Conservation (phyloP, 2,797 vertebrate species). For the Diplodus puntazzo region DNA sequence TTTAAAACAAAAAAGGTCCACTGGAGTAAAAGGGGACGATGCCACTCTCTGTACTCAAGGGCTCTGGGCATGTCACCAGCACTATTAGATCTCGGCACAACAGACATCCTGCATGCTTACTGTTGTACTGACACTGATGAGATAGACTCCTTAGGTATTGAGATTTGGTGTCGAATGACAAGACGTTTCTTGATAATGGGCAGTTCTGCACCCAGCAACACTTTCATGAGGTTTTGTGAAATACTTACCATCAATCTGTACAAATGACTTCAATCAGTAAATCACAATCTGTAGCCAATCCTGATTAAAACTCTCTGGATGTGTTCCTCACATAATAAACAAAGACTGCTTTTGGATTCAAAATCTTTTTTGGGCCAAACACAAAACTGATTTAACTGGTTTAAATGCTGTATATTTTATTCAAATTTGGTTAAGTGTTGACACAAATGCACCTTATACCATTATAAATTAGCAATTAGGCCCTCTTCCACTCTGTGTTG, state of each 20-base stretch:
- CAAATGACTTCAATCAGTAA: constrained; percentile 78
- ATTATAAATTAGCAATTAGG: constrained; percentile 77
- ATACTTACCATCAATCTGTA: constrained; percentile 75
- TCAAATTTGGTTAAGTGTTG: constrained; percentile 56
- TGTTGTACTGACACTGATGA: no score
- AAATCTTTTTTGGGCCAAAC: constrained; percentile 29
- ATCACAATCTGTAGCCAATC: constrained; percentile 42
- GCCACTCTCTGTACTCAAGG: no score
- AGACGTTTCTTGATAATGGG: no score
- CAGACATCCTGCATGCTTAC: no score
- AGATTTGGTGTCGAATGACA: no score
- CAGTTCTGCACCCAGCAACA: no score
- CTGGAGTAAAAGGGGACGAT: no score
- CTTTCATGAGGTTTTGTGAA: constrained; percentile 64
- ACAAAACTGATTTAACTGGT: constrained; percentile 35
- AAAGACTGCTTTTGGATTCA: constrained; percentile 41
- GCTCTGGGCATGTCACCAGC: no score
- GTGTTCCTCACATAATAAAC: constrained; percentile 52
- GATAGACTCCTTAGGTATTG: no score
- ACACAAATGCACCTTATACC: constrained; percentile 57
- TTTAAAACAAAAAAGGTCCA: no score
- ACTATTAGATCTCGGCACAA: no score
- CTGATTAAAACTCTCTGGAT: constrained; percentile 47
- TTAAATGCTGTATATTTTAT: constrained; percentile 43
- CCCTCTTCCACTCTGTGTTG: constrained; percentile 76